Conservation (phyloP, 2,113 vertebrate genomes). For the Microtus ochrogaster region DNA sequence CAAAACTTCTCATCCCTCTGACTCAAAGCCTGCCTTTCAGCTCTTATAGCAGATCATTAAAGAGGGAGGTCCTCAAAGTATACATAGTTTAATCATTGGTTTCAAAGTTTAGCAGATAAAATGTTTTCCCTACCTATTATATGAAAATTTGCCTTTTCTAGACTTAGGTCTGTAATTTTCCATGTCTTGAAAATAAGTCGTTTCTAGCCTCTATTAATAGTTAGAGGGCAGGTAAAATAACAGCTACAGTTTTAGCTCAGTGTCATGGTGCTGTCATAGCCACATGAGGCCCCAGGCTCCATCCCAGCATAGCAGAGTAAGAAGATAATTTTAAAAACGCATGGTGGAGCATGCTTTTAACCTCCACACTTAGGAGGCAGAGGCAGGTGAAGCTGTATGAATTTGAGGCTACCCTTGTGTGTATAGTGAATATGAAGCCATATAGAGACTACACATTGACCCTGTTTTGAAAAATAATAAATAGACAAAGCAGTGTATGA, state of each 20-base stretch:
- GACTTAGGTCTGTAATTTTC: constrained; percentile 15
- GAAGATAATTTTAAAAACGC: not conserved
- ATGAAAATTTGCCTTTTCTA: constrained; percentile 6
- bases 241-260: not conserved
- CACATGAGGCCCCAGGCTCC: not conserved
- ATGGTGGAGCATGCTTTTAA: not conserved
- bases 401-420: too few species aligned
- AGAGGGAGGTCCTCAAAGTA: not conserved
- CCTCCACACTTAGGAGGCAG: not conserved
- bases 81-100: not conserved
- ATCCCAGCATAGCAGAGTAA: not conserved
- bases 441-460: not conserved
- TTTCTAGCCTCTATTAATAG: constrained; percentile 24
- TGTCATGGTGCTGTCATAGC: not conserved
- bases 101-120: constrained; percentile 31
- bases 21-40: not conserved
- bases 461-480: not conserved
- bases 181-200: constrained; percentile 32
- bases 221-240: not conserved
- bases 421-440: not conserved
- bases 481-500: not conserved
- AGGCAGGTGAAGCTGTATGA: not conserved
- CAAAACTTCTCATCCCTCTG: not conserved
- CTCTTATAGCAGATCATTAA: not conserved
- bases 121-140: not conserved